Evolutionary conservation across 2,797 vertebrate genomes (phyloP).

Genomic region (Diglossa cyanea): DNA sequence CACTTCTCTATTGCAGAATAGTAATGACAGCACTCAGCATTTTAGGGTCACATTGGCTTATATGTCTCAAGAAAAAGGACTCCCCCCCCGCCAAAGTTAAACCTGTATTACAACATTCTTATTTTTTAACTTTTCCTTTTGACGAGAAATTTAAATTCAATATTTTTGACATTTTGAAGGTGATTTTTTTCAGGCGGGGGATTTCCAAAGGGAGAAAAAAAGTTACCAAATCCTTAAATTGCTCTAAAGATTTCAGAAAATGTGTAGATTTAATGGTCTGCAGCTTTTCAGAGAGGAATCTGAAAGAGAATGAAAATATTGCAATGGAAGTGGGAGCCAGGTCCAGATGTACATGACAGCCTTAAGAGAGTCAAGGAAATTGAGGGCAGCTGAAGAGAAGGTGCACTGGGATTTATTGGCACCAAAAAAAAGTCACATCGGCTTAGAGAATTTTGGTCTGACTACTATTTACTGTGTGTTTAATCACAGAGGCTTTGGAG

Average conservation of each 20-base stretch:
- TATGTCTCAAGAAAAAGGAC: neutral
- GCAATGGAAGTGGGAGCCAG: neutral
- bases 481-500: conserved; percentile 32
- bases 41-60: neutral
- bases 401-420: conserved; percentile 50
- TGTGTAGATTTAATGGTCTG: neutral
- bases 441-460: conserved; percentile 11
- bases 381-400: conserved; percentile 50
- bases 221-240: neutral
- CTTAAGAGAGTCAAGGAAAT: conserved; percentile 52
- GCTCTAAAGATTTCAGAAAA: neutral
- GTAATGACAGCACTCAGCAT: neutral
- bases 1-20: neutral
- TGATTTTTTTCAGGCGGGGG: neutral
- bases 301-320: neutral
- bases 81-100: rapidly evolving
- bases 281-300: neutral
- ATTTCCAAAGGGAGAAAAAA: rapidly evolving
- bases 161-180: neutral
- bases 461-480: conserved; percentile 53
- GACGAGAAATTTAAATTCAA: neutral
- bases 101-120: neutral
- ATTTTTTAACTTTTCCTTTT: neutral
- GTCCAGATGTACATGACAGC: conserved; percentile 15
- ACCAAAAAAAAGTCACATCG: neutral